Percentiles rank a stretch among this genome's conserved stretches.
These are phyloP conservation scores for Ardeotis arabs DNA, from an alignment of 2,113 vertebrate genomes.

Conservation along the genomic window DNA sequence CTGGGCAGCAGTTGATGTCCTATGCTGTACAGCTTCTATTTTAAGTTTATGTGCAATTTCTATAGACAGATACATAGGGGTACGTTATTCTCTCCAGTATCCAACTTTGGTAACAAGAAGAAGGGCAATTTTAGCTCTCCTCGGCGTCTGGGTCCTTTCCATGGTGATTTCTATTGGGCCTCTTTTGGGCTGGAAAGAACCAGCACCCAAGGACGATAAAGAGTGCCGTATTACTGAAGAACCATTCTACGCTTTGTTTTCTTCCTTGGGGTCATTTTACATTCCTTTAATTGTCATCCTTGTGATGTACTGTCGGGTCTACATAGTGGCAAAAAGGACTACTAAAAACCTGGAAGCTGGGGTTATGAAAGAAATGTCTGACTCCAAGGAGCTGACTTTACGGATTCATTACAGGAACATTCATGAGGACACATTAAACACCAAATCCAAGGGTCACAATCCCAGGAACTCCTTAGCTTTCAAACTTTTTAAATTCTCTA, in stretches of 20 bases:
- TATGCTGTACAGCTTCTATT: conserved; percentile 97
- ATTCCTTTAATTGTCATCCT: conserved; percentile 93
- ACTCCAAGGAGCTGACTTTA: conserved; percentile 92
- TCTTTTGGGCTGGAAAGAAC: conserved; percentile 95
- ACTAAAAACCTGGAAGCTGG: conserved; percentile 96
- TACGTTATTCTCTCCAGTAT: conserved; percentile 92
- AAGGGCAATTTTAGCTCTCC: conserved; percentile 89
- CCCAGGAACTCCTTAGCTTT: conserved; percentile 89
- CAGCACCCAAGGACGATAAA: conserved; percentile 86
- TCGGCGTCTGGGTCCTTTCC: conserved; percentile 91
- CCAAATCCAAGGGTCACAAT: conserved; percentile 84
- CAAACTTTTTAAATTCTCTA: conserved; percentile 92
- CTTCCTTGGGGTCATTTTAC: conserved; percentile 96
- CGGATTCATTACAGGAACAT: conserved; percentile 92
- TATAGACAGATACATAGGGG: conserved; percentile 95
- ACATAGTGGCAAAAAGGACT: conserved; percentile 94
- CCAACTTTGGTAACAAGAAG: conserved; percentile 91
- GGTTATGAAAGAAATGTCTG: conserved; percentile 93
- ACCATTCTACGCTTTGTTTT: conserved; percentile 95
- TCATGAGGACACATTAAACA: conserved; percentile 80
- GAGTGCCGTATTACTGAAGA: conserved; percentile 92
- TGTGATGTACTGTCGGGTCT: conserved; percentile 95
- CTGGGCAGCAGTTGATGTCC: conserved; percentile 95
- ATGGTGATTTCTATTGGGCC: conserved; percentile 97
- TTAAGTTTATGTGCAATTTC: conserved; percentile 96